Conservation (phyloP, 2,113 vertebrate species). For the Nestor notabilis region DNA sequence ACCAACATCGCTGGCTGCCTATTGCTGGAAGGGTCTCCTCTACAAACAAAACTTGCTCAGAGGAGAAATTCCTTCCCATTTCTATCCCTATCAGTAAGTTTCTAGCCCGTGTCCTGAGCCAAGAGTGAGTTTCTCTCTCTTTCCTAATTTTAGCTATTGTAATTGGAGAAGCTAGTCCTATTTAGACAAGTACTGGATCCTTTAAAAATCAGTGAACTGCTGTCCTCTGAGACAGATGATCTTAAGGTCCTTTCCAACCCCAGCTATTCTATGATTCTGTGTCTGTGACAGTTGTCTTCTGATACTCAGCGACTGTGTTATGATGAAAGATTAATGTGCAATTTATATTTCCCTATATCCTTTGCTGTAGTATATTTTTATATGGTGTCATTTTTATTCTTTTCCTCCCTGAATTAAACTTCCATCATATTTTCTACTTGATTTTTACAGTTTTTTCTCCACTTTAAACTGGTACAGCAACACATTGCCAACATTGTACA, state of each 20-base stretch:
- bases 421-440: not conserved
- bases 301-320: not conserved
- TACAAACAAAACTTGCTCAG: not conserved
- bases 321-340: not conserved
- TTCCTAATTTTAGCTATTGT: not conserved
- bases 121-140: not conserved
- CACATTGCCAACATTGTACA: not conserved
- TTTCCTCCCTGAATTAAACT: not conserved
- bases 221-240: not conserved
- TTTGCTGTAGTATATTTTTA: not conserved
- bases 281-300: not conserved
- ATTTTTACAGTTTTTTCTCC: not conserved
- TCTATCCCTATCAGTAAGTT: not conserved
- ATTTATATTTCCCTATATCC: not conserved
- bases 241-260: not conserved
- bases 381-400: not conserved
- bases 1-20: not conserved
- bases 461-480: not conserved
- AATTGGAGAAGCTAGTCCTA: not conserved
- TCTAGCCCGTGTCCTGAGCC: not conserved
- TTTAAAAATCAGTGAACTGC: not conserved
- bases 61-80: not conserved
- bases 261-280: not conserved
- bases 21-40: not conserved
- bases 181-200: not conserved